These are phyloP conservation scores for Pandemis heparana DNA, from an alignment of 2,888 invertebrate species.

Conservation along the genomic window DNA sequence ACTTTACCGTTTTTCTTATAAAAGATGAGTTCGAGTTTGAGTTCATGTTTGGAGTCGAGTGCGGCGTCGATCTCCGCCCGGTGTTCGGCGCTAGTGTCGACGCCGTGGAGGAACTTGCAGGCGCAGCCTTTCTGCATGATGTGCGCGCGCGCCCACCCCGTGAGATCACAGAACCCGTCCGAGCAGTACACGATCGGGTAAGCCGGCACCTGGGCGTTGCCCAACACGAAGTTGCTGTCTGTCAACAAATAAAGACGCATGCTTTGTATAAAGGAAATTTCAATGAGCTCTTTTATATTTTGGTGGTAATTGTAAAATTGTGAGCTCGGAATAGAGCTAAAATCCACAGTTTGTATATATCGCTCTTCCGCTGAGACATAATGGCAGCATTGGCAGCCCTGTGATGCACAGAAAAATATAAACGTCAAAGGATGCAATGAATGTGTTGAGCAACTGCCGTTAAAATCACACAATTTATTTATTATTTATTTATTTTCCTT, in stretches of 20 bases:
- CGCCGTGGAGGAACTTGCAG: conserved; percentile 97
- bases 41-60: conserved; percentile 95
- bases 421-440: too few relatives aligned
- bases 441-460: too few relatives aligned
- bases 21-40: conserved; percentile 97
- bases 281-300: neutral
- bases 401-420: too few relatives aligned
- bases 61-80: conserved; percentile 95
- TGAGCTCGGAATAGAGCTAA: too few relatives aligned
- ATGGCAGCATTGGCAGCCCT: too few relatives aligned
- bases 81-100: conserved; percentile 95
- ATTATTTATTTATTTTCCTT: neutral
- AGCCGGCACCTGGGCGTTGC: conserved; percentile 96
- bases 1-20: conserved; percentile 97
- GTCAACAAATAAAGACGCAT: conserved; percentile 58
- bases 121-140: conserved; percentile 99
- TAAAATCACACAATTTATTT: too few relatives aligned
- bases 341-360: too few relatives aligned
- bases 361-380: too few relatives aligned
- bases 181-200: conserved; percentile 98
- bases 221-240: conserved; percentile 98
- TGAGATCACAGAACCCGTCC: conserved; percentile 98
- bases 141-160: conserved; percentile 96
- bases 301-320: too few relatives aligned
- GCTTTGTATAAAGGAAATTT: neutral